Percentiles rank a stretch among this genome's conserved stretches.
Evolutionary conservation across 2,113 vertebrate genomes (phyloP).

Genomic region (Cacatua alba): DNA sequence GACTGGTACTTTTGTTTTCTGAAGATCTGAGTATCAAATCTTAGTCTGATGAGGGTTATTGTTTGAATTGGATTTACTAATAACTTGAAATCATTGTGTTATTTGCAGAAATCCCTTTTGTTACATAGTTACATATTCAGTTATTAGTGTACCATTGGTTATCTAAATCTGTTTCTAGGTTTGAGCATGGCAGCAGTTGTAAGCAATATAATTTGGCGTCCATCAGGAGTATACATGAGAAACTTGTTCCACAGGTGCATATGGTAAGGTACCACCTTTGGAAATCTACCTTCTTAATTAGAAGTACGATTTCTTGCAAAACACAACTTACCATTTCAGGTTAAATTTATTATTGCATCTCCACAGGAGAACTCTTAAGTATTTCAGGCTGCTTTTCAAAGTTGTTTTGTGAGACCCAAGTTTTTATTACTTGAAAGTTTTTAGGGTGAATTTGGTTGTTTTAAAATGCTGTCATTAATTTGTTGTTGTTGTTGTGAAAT

Average conservation of each 20-base stretch:
- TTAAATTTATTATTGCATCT: background rate
- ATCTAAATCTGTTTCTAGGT: background rate
- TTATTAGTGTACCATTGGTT: background rate
- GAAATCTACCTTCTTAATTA: background rate
- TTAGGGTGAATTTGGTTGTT: background rate
- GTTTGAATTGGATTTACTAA: background rate
- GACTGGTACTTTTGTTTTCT: background rate
- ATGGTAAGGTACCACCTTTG: background rate
- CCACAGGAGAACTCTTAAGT: background rate
- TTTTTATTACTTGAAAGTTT: background rate
- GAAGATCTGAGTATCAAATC: background rate
- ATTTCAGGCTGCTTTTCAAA: background rate
- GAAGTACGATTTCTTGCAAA: background rate
- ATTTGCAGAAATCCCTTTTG: background rate
- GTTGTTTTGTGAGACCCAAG: background rate
- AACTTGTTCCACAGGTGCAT: background rate
- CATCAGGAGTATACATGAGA: background rate
- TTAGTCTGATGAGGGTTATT: background rate
- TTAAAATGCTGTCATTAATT: background rate
- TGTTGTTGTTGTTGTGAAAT: background rate
- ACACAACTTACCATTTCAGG: background rate
- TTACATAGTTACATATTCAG: background rate
- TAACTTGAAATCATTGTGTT: background rate
- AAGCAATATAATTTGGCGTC: background rate
- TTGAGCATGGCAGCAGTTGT: background rate